Evolutionary conservation across 1,140 invertebrate genomes (phyloP), one percentile per base, ranked within the genome.

Genomic region (Ips typographus): DNA sequence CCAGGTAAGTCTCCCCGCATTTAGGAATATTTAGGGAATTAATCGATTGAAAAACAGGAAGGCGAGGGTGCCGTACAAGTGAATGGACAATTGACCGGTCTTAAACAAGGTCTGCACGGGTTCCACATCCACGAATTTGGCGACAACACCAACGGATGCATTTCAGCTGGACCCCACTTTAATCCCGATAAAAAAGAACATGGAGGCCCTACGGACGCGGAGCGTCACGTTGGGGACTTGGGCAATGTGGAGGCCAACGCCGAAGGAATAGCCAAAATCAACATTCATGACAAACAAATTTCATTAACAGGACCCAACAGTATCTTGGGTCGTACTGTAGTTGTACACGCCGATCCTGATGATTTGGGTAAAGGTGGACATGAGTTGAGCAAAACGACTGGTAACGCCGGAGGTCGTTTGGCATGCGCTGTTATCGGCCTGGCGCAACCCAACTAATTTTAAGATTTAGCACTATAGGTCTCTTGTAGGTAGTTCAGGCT

Each of bases 51-150:
- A 4, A 7, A 72, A 40, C 60, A 89, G 86, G 76, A 78, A 62
- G 79, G 78, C 40, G 81, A 80, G 41, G 75, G 77, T 39, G 82
- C 85, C 1, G 89, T 92, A 2, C 84, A 84, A 71, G 84, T 95
- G 8, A 87, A 84, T 38, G 93, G 93, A 8, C 85, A 91, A 79
- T 82, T 95, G 7, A 82, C 75, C 38, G 92, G 92, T 4, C 79
- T 95, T 47, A 78, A 83, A 7, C 82, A 87, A 74, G 92, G 92
- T 6, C 75, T 85, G 39, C 92, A 94, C 80, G 96, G 97, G 41
- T 99, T 99, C 83, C 98, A 99, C 80, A 88, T 99, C 61, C 98
- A 99, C 79, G 91, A 98, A 83, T 98, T 95, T 80, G 98, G 97
- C 1, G 96, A 99, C 79, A 93, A 94, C 72, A 96, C 95, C 44